Evolutionary conservation across 30 jellyfish, hydroid and myxozoan genomes (phyloP).

Genomic region (Aurelia aurita complex sp. Pacific): DNA sequence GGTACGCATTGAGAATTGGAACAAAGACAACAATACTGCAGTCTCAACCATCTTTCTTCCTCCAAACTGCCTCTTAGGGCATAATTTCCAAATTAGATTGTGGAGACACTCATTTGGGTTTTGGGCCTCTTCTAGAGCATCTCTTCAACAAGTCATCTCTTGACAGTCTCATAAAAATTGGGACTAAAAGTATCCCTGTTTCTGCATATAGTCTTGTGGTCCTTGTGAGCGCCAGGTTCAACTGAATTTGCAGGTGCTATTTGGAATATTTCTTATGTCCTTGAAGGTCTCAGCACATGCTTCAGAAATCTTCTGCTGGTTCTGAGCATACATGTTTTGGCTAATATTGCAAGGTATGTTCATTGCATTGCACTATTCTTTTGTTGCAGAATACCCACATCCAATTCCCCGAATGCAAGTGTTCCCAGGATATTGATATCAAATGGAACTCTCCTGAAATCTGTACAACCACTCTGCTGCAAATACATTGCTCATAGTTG

Average conservation of each 20-base stretch:
- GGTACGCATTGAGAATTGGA: too few species aligned
- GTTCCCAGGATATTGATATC: slow-evolving; percentile 36
- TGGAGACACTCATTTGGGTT: not conserved
- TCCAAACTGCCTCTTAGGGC: not conserved
- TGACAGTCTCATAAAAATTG: not conserved
- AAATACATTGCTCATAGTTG: slow-evolving; percentile 3
- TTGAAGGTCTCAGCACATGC: slow-evolving; percentile 4
- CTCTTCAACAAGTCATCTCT: not conserved
- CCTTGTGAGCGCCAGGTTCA: not conserved
- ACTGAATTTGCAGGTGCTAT: not conserved
- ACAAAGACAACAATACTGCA: too few species aligned
- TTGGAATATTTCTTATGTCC: not conserved
- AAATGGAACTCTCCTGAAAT: slow-evolving; percentile 22
- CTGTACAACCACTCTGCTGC: slow-evolving; percentile 22
- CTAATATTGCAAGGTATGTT: slow-evolving; percentile 32
- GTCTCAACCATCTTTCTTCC: not conserved
- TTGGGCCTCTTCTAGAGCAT: not conserved
- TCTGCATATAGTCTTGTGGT: not conserved
- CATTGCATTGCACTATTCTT: slow-evolving; percentile 48
- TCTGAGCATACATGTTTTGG: not conserved
- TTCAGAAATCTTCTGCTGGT: not conserved
- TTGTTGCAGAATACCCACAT: slow-evolving; percentile 54
- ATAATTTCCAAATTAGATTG: slow-evolving; percentile 10
- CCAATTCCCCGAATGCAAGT: slow-evolving; percentile 32
- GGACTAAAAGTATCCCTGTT: not conserved